Base-by-base conservation (phyloP, 1,140 invertebrate genomes). In the Teleogryllus occipitalis region DNA sequence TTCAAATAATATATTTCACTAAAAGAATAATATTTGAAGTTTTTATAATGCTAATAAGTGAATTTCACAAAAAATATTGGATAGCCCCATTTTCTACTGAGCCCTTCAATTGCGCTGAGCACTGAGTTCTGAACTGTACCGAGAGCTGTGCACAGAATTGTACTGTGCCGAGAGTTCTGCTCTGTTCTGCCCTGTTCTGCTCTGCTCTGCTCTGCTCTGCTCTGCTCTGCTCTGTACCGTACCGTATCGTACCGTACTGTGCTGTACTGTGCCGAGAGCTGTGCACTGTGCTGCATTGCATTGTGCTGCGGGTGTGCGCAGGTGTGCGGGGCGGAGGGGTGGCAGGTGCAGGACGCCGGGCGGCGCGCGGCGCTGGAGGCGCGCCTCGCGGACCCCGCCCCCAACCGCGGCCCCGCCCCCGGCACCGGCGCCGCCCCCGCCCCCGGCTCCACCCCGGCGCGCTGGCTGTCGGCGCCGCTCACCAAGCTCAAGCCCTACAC, bases 401-500 rank as follows among this genome's bases (percentile, higher is more conserved):
- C 49, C 8, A 15, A 8, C 49, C 8, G 8, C 15, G 49, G 49
- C 8, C 49, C 54, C 18, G 10, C 18, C 54, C 54, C 54, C 10
- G 18, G 10, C 18, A 1, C 2, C 2, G 54, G 54, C 10, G 0
- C 10, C 54, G 54, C 0, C 54, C 0, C 54, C 2, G 54, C 54
- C 10, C 54, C 54, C 2, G 18, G 54, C 54, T 65, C 54, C 54
- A 65, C 10, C 18, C 54, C 10, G 0, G 54, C 10, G 18, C 10
- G 18, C 54, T 65, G 54, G 54, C 54, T 65, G 54, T 14, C 54
- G 10, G 54, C 54, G 18, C 54, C 54, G 54, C 54, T 79, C 27
- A 75, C 78, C 21, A 49, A 75, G 47, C 84, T 94, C 12, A 88
- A 90, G 80, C 88, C 91, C 7, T 92, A 86, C 83, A 92, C 91